These are phyloP conservation scores for Nebria brevicollis DNA, from an alignment of 2,888 invertebrate species.

Conservation along the genomic window DNA sequence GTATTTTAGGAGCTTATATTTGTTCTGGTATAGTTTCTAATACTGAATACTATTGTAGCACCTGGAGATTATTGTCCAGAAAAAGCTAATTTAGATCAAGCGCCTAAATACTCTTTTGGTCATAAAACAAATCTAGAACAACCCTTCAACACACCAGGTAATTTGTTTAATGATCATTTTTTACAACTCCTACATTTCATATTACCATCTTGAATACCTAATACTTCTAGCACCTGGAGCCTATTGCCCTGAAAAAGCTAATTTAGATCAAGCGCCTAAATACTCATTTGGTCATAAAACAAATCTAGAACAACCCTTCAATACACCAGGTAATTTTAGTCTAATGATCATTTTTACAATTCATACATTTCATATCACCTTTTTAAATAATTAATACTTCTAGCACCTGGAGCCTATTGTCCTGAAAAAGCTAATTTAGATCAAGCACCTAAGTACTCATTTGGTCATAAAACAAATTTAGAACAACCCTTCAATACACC, in stretches of 20 bases:
- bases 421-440: slow-evolving; percentile 67
- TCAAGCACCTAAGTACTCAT: slow-evolving; percentile 70
- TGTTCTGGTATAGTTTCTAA: slow-evolving; percentile 10
- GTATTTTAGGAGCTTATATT: slow-evolving; percentile 32
- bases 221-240: slow-evolving; percentile 79
- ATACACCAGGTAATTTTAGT: slow-evolving; percentile 66
- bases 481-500: slow-evolving; percentile 70
- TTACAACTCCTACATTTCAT: too few relatives aligned
- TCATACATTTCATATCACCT: slow-evolving; percentile 17
- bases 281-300: slow-evolving; percentile 70
- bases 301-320: slow-evolving; percentile 64
- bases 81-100: slow-evolving; percentile 73
- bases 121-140: slow-evolving; percentile 73
- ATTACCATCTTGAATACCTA: too few relatives aligned
- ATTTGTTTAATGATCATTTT: too few relatives aligned
- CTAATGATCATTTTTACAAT: slow-evolving; percentile 88
- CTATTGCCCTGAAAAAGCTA: slow-evolving; percentile 80
- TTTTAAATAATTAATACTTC: slow-evolving; percentile 25
- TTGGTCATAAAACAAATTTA: slow-evolving; percentile 67
- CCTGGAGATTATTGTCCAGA: slow-evolving; percentile 89
- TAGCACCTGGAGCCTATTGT: slow-evolving; percentile 60
- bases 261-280: slow-evolving; percentile 65
- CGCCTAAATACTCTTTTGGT: slow-evolving; percentile 77
- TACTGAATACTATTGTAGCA: slow-evolving; percentile 55
- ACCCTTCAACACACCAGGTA: slow-evolving; percentile 74